Base-by-base conservation (phyloP, 2,113 vertebrate species). In the Pelmatolapia mariae region DNA sequence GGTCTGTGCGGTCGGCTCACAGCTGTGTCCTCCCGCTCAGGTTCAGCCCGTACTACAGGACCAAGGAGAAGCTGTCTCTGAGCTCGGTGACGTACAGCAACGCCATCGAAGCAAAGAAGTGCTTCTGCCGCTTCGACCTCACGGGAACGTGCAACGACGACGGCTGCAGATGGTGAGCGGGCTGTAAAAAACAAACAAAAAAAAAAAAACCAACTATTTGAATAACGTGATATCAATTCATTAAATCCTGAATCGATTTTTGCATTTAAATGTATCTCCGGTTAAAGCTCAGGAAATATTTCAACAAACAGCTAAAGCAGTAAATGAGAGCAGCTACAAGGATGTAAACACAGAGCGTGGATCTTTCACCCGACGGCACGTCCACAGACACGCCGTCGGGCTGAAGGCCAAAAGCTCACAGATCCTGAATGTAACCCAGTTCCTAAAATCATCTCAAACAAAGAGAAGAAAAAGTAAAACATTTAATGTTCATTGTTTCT, bases 121-220 rank as follows among this genome's bases (percentile, higher is more conserved):
- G 96, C 93, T 99, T 99, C 94, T 99, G 99, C 81, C 98, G 97
- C 40, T 99, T 99, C 57, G 98, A 99, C 89, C 96, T 99, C 73
- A 99, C 97, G 0, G 99, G 99, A 83, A 99, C 98, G 0, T 99
- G 98, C 93, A 99, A 99, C 2, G 98, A 99, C 15, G 99, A 99
- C 79, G 97, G 96, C 91, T 99, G 99, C 86, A 95, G 96, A 16
- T 99, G 99, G 99, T 99, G 31, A 63, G 59, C 18, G 10, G 16
- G 26, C 4, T 7, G 31, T 7, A 19, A 33, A 7, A 50, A 5
- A 40, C 3, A 24, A 43, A 43, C 40, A 6, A 54, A 57, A 1
- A 7, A 15, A n/a, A n/a, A n/a, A n/a, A n/a, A n/a, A n/a, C n/a
- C n/a, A 57, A 33, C 29, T 10, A 4, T 61, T 61, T 61, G 16